Evolutionary conservation across 1,140 invertebrate species (phyloP).

Genomic region (Antheraea pernyi): DNA sequence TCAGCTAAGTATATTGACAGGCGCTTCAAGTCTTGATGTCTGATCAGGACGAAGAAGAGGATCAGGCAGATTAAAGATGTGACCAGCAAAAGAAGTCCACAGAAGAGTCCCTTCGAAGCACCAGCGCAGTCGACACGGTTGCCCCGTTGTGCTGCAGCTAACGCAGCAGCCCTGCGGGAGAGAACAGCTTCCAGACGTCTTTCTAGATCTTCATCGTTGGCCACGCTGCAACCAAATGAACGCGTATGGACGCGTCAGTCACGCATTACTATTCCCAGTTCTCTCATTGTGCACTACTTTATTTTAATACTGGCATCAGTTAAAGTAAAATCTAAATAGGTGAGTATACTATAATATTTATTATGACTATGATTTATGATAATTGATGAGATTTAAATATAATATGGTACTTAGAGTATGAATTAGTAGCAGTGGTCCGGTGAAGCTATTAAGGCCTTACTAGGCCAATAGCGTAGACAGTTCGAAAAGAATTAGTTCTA

Average conservation of each 20-base stretch:
- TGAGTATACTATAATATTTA: neutral
- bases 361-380: too few relatives aligned
- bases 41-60: conserved; percentile 95
- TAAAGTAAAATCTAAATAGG: neutral
- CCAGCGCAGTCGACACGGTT: conserved; percentile 94
- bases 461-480: too few relatives aligned
- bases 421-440: too few relatives aligned
- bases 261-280: conserved; percentile 14
- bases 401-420: neutral
- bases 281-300: neutral
- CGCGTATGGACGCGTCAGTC: conserved; percentile 54
- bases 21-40: conserved; percentile 87
- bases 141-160: conserved; percentile 88
- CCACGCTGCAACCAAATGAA: conserved; percentile 80
- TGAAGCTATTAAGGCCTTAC: too few relatives aligned
- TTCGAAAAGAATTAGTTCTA: too few relatives aligned
- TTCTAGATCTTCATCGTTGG: conserved; percentile 91
- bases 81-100: conserved; percentile 92
- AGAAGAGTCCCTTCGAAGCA: conserved; percentile 96
- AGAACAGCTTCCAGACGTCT: conserved; percentile 91
- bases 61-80: conserved; percentile 96
- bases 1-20: conserved; percentile 94
- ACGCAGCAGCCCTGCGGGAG: conserved; percentile 88
- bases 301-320: neutral
- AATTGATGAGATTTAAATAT: neutral